A percentile compares a stretch with the other conserved stretches of the same genome.
Evolutionary conservation across 1,140 invertebrate species (phyloP).

Genomic region (Aporrectodea caliginosa): DNA sequence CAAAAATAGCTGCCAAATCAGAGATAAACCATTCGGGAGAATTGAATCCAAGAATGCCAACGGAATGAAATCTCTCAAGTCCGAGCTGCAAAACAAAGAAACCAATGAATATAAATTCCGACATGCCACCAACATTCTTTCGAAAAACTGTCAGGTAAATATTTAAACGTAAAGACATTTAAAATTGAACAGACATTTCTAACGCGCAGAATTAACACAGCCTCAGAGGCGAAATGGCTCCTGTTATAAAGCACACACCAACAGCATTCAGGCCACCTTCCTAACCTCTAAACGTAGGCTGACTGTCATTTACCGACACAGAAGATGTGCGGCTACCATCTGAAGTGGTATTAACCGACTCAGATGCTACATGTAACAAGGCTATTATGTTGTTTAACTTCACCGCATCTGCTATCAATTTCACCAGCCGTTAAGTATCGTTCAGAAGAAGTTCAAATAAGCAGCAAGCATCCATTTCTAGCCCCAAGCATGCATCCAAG

Average conservation of each 20-base stretch:
- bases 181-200: neutral
- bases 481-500: neutral
- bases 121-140: too few relatives aligned
- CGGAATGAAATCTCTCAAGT: conserved; percentile 72
- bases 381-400: too few relatives aligned
- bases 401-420: too few relatives aligned
- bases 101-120: neutral
- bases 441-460: neutral
- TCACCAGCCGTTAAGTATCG: too few relatives aligned
- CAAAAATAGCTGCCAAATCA: conserved; percentile 80
- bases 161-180: neutral
- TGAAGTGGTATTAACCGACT: too few relatives aligned
- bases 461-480: neutral
- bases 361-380: too few relatives aligned
- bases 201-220: neutral
- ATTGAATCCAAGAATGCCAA: conserved; percentile 87
- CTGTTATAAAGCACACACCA: too few relatives aligned
- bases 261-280: too few relatives aligned
- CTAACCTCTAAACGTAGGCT: too few relatives aligned
- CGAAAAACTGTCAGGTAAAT: too few relatives aligned
- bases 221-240: neutral
- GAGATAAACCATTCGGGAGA: conserved; percentile 85
- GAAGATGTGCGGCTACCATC: too few relatives aligned
- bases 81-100: conserved; percentile 63
- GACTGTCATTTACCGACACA: too few relatives aligned